Percentiles rank a stretch among this genome's conserved stretches.
Conservation (phyloP, 2,797 vertebrate genomes). For the Catamblyrhynchus diadema region DNA sequence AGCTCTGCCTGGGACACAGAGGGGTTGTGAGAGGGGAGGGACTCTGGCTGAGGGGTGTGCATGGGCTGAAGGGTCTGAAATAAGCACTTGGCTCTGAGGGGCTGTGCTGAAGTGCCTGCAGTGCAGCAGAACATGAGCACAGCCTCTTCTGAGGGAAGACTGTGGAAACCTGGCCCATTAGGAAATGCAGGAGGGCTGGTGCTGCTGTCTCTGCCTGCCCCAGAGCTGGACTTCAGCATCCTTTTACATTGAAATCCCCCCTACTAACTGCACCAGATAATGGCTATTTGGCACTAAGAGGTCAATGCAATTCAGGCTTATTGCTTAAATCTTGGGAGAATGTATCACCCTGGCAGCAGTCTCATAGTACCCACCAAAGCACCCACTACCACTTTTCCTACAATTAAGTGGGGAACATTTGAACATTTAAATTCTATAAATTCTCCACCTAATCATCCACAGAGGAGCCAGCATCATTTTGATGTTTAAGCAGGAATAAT, state of each 20-base stretch:
- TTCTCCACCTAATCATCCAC: not conserved
- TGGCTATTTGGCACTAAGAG: not conserved
- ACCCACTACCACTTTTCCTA: not conserved
- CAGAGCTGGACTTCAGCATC: not conserved
- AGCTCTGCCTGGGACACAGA: not conserved
- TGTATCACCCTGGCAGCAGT: not conserved
- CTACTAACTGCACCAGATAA: not conserved
- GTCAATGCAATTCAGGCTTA: not conserved
- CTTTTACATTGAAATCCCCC: not conserved
- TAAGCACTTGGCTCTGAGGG: not conserved
- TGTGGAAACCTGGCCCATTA: not conserved
- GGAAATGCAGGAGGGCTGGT: not conserved
- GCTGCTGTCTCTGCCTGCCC: not conserved
- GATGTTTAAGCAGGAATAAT: not conserved
- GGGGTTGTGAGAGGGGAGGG: not conserved
- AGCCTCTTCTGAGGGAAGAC: not conserved
- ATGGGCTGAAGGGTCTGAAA: not conserved
- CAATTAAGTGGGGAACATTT: not conserved
- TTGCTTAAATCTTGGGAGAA: not conserved
- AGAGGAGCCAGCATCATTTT: not conserved
- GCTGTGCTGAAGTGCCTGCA: no score
- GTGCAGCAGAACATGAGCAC: not conserved
- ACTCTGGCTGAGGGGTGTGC: fast-evolving
- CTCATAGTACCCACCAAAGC: not conserved
- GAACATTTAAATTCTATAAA: not conserved